These are phyloP conservation scores for Zaprionus taronus DNA, from an alignment of 1,140 invertebrate genomes.

Conservation along the genomic window DNA sequence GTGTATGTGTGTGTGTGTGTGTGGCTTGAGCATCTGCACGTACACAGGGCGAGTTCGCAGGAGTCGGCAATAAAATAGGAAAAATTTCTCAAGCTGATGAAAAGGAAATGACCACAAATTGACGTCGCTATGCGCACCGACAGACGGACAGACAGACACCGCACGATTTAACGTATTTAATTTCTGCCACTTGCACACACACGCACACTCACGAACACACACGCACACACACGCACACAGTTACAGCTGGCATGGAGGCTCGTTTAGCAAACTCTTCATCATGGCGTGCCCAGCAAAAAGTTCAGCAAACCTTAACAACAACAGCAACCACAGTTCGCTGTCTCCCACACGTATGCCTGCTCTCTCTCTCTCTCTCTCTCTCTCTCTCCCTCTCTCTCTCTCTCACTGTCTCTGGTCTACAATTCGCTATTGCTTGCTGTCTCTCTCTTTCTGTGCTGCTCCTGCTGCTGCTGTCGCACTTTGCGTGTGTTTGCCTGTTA, in stretches of 20 bases:
- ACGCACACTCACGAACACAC: not conserved
- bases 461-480: slow-evolving; percentile 5
- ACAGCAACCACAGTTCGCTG: slow-evolving; percentile 13
- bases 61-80: slow-evolving; percentile 55
- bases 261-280: slow-evolving; percentile 6
- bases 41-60: slow-evolving; percentile 40
- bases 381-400: not conserved
- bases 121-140: slow-evolving; percentile 41
- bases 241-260: slow-evolving; percentile 8
- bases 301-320: slow-evolving; percentile 54
- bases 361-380: not conserved
- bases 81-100: slow-evolving; percentile 77
- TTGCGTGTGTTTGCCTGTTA: slow-evolving; percentile 73
- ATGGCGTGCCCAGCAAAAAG: slow-evolving; percentile 54
- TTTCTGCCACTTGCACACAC: slow-evolving; percentile 42
- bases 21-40: slow-evolving; percentile 47
- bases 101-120: slow-evolving; percentile 82
- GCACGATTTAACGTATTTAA: slow-evolving; percentile 77
- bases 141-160: slow-evolving; percentile 8
- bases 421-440: no score
- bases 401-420: not conserved
- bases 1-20: slow-evolving; percentile 14
- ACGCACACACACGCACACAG: not conserved
- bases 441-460: not conserved
- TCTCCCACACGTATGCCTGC: not conserved